Conservation (phyloP, 2,113 vertebrate genomes). For the Anguilla rostrata region DNA sequence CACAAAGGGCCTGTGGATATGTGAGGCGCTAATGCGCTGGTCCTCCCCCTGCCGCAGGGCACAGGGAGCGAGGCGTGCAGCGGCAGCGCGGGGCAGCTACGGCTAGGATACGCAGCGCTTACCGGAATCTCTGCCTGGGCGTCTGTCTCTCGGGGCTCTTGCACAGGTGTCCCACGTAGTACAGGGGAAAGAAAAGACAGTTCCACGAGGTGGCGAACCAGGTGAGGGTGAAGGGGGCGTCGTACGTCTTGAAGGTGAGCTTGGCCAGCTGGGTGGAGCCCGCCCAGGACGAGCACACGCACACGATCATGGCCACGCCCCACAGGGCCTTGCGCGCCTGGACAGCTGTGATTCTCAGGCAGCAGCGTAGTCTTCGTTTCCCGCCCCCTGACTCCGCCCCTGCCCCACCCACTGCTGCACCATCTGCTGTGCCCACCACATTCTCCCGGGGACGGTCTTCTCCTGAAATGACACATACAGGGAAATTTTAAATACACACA, state of each 20-base stretch:
- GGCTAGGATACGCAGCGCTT: conserved; percentile 38
- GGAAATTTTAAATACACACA: not conserved
- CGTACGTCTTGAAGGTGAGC: conserved; percentile 84
- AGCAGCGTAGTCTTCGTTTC: conserved; percentile 67
- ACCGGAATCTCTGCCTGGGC: conserved; percentile 90
- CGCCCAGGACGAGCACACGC: conserved; percentile 91
- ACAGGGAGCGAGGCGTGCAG: too few relatives aligned
- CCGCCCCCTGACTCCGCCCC: conserved; percentile 66
- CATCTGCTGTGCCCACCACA: conserved; percentile 75
- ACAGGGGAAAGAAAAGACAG: conserved; percentile 92
- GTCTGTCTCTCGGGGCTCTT: conserved; percentile 87
- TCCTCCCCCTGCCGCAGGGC: not conserved
- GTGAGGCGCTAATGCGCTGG: conserved; percentile 1
- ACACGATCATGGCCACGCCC: conserved; percentile 85
- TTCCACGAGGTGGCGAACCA: conserved; percentile 98
- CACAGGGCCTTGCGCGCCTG: conserved; percentile 82
- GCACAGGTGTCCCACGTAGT: conserved; percentile 87
- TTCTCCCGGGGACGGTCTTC: conserved; percentile 84
- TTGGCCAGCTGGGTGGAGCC: conserved; percentile 92
- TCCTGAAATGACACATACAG: conserved; percentile 63
- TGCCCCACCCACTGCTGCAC: conserved; percentile 56
- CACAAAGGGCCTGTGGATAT: conserved; percentile 35
- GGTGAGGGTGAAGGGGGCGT: conserved; percentile 91
- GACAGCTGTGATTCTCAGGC: conserved; percentile 71
- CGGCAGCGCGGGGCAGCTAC: too few relatives aligned